phyloP scores from a whole-genome alignment of 2,797 vertebrate species.

The Lagodon rhomboides region DNA sequence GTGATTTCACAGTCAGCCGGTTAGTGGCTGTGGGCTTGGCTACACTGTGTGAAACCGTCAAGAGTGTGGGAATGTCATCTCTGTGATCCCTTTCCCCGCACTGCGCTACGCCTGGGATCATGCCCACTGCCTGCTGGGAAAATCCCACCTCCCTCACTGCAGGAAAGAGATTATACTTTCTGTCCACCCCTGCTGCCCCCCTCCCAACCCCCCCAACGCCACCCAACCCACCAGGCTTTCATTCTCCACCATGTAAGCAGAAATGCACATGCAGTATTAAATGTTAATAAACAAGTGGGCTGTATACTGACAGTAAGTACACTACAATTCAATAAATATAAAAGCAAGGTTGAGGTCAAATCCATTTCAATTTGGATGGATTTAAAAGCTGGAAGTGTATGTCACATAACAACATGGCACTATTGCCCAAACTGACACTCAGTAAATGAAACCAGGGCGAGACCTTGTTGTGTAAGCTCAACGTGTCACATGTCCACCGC shows the following conservation, averaged over 20 bases:
- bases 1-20: constrained; percentile 73
- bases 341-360: constrained; percentile 57
- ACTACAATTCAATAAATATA: constrained; percentile 48
- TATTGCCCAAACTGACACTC: constrained; percentile 41
- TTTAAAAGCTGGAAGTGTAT: constrained; percentile 53
- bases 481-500: constrained; percentile 41
- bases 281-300: constrained; percentile 52
- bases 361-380: constrained; percentile 57
- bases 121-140: constrained; percentile 77
- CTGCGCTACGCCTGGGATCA: constrained; percentile 67
- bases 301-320: constrained; percentile 19
- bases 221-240: constrained; percentile 41
- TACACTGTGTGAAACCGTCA: constrained; percentile 56
- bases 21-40: constrained; percentile 56
- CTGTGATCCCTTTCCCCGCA: constrained; percentile 73
- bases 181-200: constrained; percentile 22
- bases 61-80: constrained; percentile 80
- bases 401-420: constrained; percentile 33
- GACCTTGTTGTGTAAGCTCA: constrained; percentile 45
- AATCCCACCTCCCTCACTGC: constrained; percentile 69
- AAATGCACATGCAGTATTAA: constrained; percentile 49
- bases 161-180: constrained; percentile 74
- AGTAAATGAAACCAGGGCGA: constrained; percentile 53
- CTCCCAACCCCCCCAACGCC: constrained; percentile 3
- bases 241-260: constrained; percentile 34